Evolutionary conservation across 2,113 vertebrate genomes (phyloP).

Genomic region (Mirounga angustirostris): DNA sequence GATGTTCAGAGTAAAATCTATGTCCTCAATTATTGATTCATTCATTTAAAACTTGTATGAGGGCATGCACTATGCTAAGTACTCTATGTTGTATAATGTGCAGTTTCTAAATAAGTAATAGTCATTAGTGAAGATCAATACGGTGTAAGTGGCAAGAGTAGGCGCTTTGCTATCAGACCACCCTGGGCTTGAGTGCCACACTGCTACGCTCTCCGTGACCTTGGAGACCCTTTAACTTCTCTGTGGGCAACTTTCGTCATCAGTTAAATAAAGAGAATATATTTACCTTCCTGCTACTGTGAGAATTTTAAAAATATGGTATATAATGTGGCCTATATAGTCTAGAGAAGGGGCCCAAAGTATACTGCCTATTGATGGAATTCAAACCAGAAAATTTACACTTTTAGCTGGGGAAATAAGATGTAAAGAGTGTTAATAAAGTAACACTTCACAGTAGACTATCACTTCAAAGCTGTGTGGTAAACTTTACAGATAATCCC

Average conservation of each 20-base stretch:
- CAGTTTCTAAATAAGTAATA: not conserved
- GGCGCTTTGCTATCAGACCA: not conserved
- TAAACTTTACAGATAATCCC: not conserved
- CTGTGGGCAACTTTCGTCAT: not conserved
- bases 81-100: not conserved
- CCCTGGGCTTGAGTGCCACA: not conserved
- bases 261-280: not conserved
- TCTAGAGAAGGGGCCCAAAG: not conserved
- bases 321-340: not conserved
- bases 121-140: not conserved
- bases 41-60: conserved; percentile 12
- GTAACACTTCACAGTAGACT: not conserved
- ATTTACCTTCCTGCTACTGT: not conserved
- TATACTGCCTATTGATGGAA: not conserved
- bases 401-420: not conserved
- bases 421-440: not conserved
- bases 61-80: not conserved
- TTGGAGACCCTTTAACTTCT: not conserved
- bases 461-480: not conserved
- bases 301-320: not conserved
- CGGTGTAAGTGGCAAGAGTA: not conserved
- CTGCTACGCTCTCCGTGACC: not conserved
- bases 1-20: not conserved
- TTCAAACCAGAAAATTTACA: not conserved
- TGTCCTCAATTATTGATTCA: not conserved